A percentile compares a stretch with the other conserved stretches of the same genome.
Conservation (phyloP, 2,113 vertebrate species). For the human (Homo sapiens) region DNA sequence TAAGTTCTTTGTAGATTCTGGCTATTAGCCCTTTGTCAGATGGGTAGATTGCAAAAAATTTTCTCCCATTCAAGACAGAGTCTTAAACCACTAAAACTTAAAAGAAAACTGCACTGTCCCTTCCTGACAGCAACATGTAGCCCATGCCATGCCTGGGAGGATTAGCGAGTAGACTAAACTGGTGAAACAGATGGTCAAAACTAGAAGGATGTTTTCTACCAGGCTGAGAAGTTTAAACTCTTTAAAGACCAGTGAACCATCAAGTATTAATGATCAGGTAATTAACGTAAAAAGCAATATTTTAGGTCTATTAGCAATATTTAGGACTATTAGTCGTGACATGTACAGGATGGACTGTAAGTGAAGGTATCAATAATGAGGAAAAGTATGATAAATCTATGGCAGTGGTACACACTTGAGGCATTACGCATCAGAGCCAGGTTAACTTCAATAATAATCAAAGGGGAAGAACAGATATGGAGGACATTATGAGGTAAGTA, state of each 20-base stretch:
- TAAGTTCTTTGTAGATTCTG: no score
- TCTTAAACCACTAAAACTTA: conserved; percentile 19
- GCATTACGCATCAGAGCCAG: background rate
- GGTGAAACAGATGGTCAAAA: background rate
- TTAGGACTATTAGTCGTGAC: background rate
- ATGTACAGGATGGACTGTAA: background rate
- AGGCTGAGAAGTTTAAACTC: background rate
- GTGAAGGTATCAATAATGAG: background rate
- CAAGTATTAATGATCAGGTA: background rate
- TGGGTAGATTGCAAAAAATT: no score
- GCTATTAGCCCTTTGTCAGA: no score
- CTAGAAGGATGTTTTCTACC: background rate
- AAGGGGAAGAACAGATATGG: background rate
- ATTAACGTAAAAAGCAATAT: background rate
- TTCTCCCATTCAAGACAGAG: background rate
- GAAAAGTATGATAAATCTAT: background rate
- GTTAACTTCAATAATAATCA: conserved; percentile 17
- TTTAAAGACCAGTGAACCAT: background rate
- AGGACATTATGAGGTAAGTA: background rate
- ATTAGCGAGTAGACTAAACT: background rate
- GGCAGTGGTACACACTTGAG: background rate
- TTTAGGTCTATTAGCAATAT: background rate
- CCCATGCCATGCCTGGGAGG: background rate
- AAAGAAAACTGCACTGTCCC: background rate
- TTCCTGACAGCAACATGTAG: background rate